Percentiles rank a stretch among this genome's conserved stretches.
Evolutionary conservation across 2,113 vertebrate genomes (phyloP).

Genomic region (Phalacrocorax brasilianus): DNA sequence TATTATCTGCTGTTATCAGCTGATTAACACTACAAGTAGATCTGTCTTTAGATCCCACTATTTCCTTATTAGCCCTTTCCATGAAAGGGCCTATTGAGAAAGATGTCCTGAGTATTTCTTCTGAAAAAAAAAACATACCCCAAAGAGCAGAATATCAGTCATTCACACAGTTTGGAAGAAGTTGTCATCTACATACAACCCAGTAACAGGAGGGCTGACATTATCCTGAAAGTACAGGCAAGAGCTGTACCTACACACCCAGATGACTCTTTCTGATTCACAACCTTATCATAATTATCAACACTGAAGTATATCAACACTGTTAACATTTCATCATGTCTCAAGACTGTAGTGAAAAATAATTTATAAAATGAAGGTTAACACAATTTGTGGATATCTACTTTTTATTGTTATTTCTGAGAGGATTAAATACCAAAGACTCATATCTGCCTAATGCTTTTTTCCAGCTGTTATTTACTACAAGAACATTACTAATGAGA

Average conservation of each 20-base stretch:
- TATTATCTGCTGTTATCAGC: neutral
- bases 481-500: neutral
- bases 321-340: constrained; percentile 35
- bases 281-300: neutral
- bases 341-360: neutral
- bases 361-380: neutral
- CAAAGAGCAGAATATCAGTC: neutral
- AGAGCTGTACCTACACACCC: neutral
- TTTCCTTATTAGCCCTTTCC: neutral
- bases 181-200: neutral
- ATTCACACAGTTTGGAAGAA: neutral
- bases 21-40: neutral
- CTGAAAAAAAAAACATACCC: neutral
- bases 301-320: neutral
- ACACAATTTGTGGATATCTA: neutral
- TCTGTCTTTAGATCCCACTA: neutral
- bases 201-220: neutral
- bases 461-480: neutral
- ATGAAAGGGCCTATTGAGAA: neutral
- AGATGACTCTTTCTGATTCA: neutral
- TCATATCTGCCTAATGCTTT: neutral
- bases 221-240: neutral
- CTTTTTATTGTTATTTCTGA: neutral
- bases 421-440: neutral
- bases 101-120: neutral